Base-by-base conservation (phyloP, 2,797 vertebrate species). In the Brachyrhaphis roseni region DNA sequence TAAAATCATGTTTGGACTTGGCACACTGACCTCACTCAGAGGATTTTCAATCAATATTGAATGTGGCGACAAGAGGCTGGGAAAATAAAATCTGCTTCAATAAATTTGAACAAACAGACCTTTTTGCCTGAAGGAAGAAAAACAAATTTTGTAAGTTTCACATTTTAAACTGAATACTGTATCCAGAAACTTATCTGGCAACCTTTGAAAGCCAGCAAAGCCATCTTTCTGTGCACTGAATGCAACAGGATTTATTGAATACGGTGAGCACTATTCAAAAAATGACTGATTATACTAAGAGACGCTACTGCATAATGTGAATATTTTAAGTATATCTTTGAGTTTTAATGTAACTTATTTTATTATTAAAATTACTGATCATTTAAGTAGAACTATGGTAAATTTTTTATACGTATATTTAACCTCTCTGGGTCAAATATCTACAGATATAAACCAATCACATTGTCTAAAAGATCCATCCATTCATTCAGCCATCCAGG, bases 41-140 rank as follows among this genome's bases (percentile, higher is more conserved):
- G 82, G 83, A 76, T 62, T 51, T 43, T 70, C 36, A 88, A 88
- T 89, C 88, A 79, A 92, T 91, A 87, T 15, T 4, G 23, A 86
- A 85, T 82, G 77, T 76, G 75, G 36, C 7, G 6, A 71, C 36
- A 1, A 68, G 43, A 89, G 79, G 79, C 79, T 64, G 18, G 79
- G 76, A 84, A 86, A 90, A 88, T 81, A 77, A 79, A 90, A 88
- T 91, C 76, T 39, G 76, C 81, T 84, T 74, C 59, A 81, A 86
- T 49, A 74, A 79, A 81, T 46, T 87, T 84, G 11, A 82, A 83
- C 76, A 83, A 84, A 84, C 43, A 15, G 39, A 77, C 57, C 18
- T 89, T 79, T 82, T 74, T 26, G 45, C 36, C 1, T 47, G 2
- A 72, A 59, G 36, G 68, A 75, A 49, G 74, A 87, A 77, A 77